Evolutionary conservation across 2,888 invertebrate species (phyloP).

Genomic region (Aporophyla nigra): DNA sequence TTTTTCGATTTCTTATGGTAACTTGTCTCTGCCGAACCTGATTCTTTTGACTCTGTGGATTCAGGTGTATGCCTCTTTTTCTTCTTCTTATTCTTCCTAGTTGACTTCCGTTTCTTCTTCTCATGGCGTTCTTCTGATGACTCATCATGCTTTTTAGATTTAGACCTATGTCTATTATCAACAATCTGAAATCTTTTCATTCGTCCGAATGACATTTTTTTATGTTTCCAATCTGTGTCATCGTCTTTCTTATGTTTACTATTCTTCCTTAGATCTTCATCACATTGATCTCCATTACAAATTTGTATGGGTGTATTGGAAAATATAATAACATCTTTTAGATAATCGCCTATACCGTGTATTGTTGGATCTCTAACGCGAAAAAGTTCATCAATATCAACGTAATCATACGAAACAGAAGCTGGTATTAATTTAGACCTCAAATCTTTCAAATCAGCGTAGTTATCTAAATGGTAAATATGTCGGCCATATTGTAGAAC

Average conservation of each 20-base stretch:
- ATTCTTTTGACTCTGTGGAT: constrained; percentile 16
- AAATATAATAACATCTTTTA: constrained; percentile 55
- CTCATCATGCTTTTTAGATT: neutral
- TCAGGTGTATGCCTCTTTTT: neutral
- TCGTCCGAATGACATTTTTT: neutral
- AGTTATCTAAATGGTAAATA: constrained; percentile 19
- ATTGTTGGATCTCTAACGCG: neutral
- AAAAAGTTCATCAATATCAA: constrained; percentile 58
- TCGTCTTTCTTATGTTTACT: neutral
- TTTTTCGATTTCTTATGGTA: neutral
- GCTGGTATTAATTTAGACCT: constrained; percentile 1
- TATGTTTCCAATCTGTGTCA: neutral
- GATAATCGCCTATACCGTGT: constrained; percentile 56
- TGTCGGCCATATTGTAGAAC: constrained; percentile 25
- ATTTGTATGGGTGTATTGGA: neutral
- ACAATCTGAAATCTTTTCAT: constrained; percentile 38
- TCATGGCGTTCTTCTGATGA: neutral
- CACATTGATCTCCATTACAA: constrained; percentile 17
- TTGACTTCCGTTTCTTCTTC: neutral
- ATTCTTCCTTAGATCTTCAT: neutral
- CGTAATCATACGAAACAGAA: constrained; percentile 58
- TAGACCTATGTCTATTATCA: constrained; percentile 6
- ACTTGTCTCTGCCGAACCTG: neutral
- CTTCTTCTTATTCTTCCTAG: neutral
- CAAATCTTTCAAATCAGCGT: neutral